These are phyloP conservation scores for Hipparchia sbordonii DNA, from an alignment of 2,888 invertebrate species.

Conservation along the genomic window DNA sequence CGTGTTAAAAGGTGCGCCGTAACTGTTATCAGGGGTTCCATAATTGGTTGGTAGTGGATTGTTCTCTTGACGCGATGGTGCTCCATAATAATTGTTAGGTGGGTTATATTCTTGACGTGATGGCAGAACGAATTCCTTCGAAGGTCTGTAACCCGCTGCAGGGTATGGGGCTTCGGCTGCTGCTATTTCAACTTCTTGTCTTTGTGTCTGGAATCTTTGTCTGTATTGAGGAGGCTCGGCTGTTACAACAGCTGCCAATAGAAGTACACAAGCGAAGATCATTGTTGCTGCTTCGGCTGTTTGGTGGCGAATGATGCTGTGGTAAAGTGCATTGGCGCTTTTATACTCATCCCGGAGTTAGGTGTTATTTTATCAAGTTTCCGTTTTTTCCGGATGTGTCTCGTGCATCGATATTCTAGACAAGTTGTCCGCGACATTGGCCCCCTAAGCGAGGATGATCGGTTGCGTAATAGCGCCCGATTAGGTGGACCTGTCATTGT, in stretches of 20 bases:
- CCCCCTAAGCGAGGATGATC: conserved; percentile 69
- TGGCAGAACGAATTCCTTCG: conserved; percentile 66
- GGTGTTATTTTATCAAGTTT: conserved; percentile 56
- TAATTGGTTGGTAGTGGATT: conserved; percentile 51
- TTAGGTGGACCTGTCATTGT: conserved; percentile 75
- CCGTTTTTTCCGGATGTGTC: conserved; percentile 71
- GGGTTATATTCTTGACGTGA: conserved; percentile 60
- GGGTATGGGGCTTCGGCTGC: conserved; percentile 65
- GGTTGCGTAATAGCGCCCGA: conserved; percentile 71
- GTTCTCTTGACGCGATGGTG: conserved; percentile 52
- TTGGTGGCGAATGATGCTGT: conserved; percentile 72
- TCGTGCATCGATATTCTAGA: conserved; percentile 72
- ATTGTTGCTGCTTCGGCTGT: conserved; percentile 63
- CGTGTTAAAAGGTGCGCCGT: conserved; percentile 68
- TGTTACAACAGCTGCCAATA: conserved; percentile 59
- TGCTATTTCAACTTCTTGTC: conserved; percentile 59
- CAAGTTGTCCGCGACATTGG: conserved; percentile 74
- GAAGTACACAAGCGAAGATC: conserved; percentile 63
- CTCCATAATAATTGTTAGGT: conserved; percentile 37
- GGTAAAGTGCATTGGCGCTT: conserved; percentile 50
- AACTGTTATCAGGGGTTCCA: conserved; percentile 52
- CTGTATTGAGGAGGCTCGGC: conserved; percentile 69
- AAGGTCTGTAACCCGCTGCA: conserved; percentile 66
- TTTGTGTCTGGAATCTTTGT: conserved; percentile 57
- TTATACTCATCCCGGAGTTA: conserved; percentile 60